These are phyloP conservation scores for Therioaphis trifolii DNA, from an alignment of 2,888 invertebrate species.

Conservation along the genomic window DNA sequence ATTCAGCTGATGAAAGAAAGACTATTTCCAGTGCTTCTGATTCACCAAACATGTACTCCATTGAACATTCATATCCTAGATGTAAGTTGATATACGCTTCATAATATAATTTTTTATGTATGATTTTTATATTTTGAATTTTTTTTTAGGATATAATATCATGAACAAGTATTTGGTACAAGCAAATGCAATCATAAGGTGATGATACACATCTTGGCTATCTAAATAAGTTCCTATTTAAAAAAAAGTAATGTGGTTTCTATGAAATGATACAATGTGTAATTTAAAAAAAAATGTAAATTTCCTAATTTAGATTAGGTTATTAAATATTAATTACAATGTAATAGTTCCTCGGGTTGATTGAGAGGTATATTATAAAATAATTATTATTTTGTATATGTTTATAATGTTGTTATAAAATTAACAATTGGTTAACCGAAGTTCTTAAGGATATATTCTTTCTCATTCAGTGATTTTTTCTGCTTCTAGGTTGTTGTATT, in stretches of 20 bases:
- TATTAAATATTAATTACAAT: slow-evolving; percentile 32
- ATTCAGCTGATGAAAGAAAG: slow-evolving; percentile 56
- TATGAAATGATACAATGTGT: slow-evolving; percentile 10
- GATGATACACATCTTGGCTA: slow-evolving; percentile 32
- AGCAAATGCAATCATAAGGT: slow-evolving; percentile 1
- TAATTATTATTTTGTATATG: slow-evolving; percentile 25
- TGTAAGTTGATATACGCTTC: slow-evolving; percentile 26
- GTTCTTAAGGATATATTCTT: slow-evolving; percentile 25
- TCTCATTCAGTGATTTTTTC: background rate
- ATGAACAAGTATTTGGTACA: background rate
- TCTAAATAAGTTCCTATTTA: slow-evolving; percentile 52
- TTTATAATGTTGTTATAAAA: background rate
- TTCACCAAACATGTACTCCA: slow-evolving; percentile 55
- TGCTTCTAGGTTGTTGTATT: too few relatives aligned
- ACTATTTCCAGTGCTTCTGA: slow-evolving; percentile 49
- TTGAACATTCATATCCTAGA: slow-evolving; percentile 59
- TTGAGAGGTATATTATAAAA: slow-evolving; percentile 34
- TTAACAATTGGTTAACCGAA: background rate
- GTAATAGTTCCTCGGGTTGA: slow-evolving; percentile 47
- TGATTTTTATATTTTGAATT: slow-evolving; percentile 7
- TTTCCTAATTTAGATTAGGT: slow-evolving; percentile 45
- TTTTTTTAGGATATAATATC: slow-evolving; percentile 54
- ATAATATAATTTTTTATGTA: background rate
- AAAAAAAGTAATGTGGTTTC: slow-evolving; percentile 16
- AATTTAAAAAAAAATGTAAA: slow-evolving; percentile 33